Evolutionary conservation across 2,113 vertebrate species (phyloP), one percentile per base, ranked within the genome.

Genomic region (Tachycineta bicolor): DNA sequence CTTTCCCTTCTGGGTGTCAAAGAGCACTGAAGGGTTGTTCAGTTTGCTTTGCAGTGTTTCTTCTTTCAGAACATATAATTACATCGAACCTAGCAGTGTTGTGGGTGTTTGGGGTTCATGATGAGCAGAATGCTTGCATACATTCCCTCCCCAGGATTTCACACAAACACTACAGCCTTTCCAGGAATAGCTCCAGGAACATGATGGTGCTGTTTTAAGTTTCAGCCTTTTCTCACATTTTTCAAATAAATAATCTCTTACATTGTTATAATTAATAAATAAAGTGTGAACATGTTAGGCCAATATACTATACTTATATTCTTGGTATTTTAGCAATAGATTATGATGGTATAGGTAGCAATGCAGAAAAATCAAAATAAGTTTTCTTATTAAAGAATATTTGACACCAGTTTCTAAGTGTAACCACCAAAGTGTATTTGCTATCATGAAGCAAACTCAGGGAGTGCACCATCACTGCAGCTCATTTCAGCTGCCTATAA

Each of bases 111-210:
- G 50, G 79, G 77, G 73, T 70, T 90, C 81, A 37, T 65, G 80
- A 75, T 89, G 93, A 96, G 81, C 89, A 94, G 89, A 93, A 91
- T 89, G 82, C 92, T 96, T 94, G 90, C 68, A 85, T 29, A 90
- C 63, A 75, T 64, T 94, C 62, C 62, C 63, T 90, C 82, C 59
- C 41, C 19, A 23, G 70, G 47, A 86, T 94, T 94, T 97, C 93
- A 87, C 84, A 94, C 77, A 87, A 96, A 89, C 91, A 91, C 41
- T 65, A 83, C 93, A 95, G 47, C 64, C 25, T 77, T 91, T 90
- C 69, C 73, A 80, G 83, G 74, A 95, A 95, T 89, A 96, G 60
- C 70, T 94, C 43, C 1, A 33, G 86, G 74, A 93, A 93, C 56
- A 71, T 7, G 8, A n/a, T 73, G 24, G 31, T 23, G 47, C 23